Evolutionary conservation across 2,797 vertebrate genomes (phyloP).

Genomic region (Acanthopagrus latus): DNA sequence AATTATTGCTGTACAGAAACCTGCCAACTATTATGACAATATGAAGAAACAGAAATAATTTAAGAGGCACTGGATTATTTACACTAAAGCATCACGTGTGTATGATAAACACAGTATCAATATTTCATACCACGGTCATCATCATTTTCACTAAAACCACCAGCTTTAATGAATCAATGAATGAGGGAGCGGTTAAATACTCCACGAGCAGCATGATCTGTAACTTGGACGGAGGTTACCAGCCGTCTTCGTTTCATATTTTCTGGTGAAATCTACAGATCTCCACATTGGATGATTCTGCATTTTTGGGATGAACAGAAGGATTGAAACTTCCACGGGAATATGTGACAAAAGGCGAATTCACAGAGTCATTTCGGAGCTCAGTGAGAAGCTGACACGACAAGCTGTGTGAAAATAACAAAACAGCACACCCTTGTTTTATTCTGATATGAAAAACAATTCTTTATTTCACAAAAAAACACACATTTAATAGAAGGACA

Average conservation of each 20-base stretch:
- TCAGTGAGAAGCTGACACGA: background rate
- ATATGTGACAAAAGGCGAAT: background rate
- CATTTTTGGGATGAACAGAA: background rate
- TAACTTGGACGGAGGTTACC: slow-evolving; percentile 1
- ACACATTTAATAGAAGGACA: background rate
- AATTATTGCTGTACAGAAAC: no score
- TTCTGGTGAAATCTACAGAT: background rate
- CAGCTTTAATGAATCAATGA: background rate
- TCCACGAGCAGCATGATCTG: background rate
- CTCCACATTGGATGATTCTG: background rate
- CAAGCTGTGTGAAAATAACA: background rate
- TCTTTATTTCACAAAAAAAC: slow-evolving; percentile 58
- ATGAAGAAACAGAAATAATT: no score
- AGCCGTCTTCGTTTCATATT: background rate
- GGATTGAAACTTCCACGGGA: background rate
- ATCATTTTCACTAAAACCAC: no score
- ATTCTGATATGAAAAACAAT: background rate
- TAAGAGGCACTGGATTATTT: no score
- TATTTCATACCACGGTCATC: no score
- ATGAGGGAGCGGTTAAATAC: background rate
- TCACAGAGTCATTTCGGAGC: background rate
- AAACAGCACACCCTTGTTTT: slow-evolving; percentile 11
- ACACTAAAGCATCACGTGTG: no score
- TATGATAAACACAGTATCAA: no score
- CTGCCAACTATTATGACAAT: no score